Percentiles rank a stretch among this genome's conserved stretches.
Evolutionary conservation across 53 echinoderm and acorn worm species (phyloP).

Genomic region (Temnopleurus reevesii): DNA sequence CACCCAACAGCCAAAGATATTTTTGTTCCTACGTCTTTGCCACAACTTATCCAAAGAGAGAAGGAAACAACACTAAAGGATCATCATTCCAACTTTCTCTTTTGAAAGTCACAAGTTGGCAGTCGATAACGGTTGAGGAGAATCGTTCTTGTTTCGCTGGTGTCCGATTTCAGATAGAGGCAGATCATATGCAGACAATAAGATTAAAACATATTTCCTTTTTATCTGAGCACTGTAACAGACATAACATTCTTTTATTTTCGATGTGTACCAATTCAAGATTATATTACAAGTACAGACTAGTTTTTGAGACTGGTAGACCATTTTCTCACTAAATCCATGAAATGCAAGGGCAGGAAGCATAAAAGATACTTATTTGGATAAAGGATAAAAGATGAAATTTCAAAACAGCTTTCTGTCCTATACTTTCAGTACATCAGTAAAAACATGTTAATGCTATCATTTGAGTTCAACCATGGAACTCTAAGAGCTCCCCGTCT

Average conservation of each 20-base stretch:
- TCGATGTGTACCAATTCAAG: neutral
- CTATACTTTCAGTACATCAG: no score
- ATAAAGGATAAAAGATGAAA: neutral
- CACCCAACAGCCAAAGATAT: neutral
- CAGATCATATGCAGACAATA: conserved; percentile 21
- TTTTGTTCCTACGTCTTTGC: no score
- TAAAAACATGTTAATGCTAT: no score
- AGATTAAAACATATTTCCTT: conserved; percentile 3
- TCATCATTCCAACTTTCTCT: neutral
- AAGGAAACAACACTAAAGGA: neutral
- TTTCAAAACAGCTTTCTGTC: neutral
- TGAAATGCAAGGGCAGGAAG: neutral
- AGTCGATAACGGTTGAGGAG: neutral
- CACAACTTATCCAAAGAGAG: neutral
- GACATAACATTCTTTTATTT: neutral
- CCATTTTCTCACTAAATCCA: neutral
- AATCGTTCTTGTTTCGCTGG: neutral
- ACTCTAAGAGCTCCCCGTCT: no score
- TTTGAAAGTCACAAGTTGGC: neutral
- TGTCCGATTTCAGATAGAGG: conserved; percentile 1
- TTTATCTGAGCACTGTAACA: conserved; percentile 6
- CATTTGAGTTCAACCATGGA: no score
- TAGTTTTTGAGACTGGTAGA: neutral
- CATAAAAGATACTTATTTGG: neutral
- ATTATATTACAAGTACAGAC: neutral